Base-by-base conservation (phyloP, 2,797 vertebrate species). In the Neosilurus mollespiculum region DNA sequence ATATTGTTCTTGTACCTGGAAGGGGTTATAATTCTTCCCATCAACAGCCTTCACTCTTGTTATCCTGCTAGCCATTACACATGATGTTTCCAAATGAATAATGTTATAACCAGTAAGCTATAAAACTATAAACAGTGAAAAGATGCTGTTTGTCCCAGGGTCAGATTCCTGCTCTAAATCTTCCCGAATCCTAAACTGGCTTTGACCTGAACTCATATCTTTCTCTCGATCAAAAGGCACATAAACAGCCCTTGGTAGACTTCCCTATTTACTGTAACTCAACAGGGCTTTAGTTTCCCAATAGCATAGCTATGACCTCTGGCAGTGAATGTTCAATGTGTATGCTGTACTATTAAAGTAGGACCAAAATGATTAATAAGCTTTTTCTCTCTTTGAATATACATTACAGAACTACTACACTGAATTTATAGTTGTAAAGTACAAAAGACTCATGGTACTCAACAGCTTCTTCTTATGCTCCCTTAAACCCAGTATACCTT, bases 121-220 rank as follows among this genome's bases (percentile, higher is more conserved):
- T 70, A 81, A 81, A 81, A 73, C 34, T 37, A 81, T 73, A 73
- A 4, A 53, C 14, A 78, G 37, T 58, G 61, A 61, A 80, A 2
- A 71, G 49, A 15, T 56, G 20, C 24, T 24, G 49, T 4, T 22
- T n/a, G 4, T 5, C 24, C 10, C 18, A 64, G 72, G 51, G 84
- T 80, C 51, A 56, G 10, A 12, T n/a, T 37, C 67, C 43, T 12
- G 49, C 64, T 37, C 49, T 87, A 84, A 85, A 82, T 84, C 77
- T 85, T 62, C 14, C 30, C 43, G 14, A 34, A 64, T 49, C 37
- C 51, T 49, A 58, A 81, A 81, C 59, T 73, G 59, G 51, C 65
- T 80, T 78, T 88, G 77, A 84, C 75, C 81, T 54, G 49, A 82
- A 18, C 72, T 83, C 81, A 75, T 84, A 79, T 65, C 65, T 80